Evolutionary conservation across 2,888 invertebrate genomes (phyloP), one percentile per base, ranked within the genome.

Genomic region (Uloborus plumipes): DNA sequence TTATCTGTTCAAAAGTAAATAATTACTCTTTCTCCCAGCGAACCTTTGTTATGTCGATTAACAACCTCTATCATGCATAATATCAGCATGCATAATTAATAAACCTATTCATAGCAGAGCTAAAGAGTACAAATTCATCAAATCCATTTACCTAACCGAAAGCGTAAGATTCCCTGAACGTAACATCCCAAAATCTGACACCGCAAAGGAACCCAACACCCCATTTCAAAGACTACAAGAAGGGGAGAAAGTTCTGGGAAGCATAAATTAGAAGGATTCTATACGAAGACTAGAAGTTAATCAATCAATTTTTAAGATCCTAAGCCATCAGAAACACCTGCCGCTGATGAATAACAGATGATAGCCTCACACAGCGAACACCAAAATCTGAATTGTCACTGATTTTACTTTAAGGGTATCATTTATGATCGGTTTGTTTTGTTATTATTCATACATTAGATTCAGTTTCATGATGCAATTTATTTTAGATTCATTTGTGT

Each of bases 241-340:
- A 55, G 55, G 55, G 20, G 55, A n/a, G 55, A 55, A n/a, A 55
- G 39, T 39, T 39, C 39, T 39, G 13, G n/a, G 16, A 18, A 55
- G 55, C 20, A 55, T n/a, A 55, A 55, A 55, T 55, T 55, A 55
- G 55, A 55, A 55, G 55, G 55, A 55, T 55, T 55, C 55, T 20
- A 18, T 55, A 55, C 55, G 20, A 55, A 55, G 20, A 39, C 39
- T 39, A 39, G 39, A 16, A 62, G 62, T 62, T 62, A 62, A 62
- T 62, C 62, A 62, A 62, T 62, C 62, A 62, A n/a, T 20, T 26
- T 62, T 62, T 26, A 62, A 62, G 62, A 26, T 62, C 22, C 16
- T 26, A 26, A 26, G 62, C 62, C 62, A 62, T 62, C 62, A 62
- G 26, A 26, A 62, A 26, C 62, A 62, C 7, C 62, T 62, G 62